A percentile compares a stretch with the other conserved stretches of the same genome.
Conservation (phyloP, 2,113 vertebrate genomes). For the Alosa alosa region DNA sequence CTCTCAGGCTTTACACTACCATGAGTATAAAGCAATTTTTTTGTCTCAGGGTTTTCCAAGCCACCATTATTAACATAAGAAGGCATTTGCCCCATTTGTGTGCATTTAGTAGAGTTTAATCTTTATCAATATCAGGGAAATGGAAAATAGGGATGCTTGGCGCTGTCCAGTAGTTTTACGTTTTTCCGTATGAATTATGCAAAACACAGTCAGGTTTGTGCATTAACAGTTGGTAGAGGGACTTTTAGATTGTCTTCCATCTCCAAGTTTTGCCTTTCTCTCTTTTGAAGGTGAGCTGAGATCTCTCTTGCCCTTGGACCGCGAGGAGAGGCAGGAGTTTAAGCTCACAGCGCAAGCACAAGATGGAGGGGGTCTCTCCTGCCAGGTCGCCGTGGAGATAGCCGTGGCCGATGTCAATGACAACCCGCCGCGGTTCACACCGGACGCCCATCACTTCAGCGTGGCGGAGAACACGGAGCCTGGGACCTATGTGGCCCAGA, state of each 20-base stretch:
- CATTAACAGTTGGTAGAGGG: background rate
- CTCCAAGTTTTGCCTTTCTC: background rate
- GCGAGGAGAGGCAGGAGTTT: slow-evolving; percentile 74
- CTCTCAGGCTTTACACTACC: background rate
- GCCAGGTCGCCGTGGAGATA: slow-evolving; percentile 69
- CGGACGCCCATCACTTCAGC: slow-evolving; percentile 73
- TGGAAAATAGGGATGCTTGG: background rate
- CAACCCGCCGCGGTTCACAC: slow-evolving; percentile 77
- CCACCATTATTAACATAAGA: background rate
- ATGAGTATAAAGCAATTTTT: background rate
- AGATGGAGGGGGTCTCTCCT: slow-evolving; percentile 77
- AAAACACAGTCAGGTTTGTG: background rate
- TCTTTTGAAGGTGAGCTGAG: slow-evolving; percentile 74
- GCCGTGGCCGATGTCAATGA: slow-evolving; percentile 80
- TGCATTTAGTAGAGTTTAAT: background rate
- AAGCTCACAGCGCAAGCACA: slow-evolving; percentile 71
- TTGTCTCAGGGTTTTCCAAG: background rate
- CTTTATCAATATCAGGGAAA: background rate
- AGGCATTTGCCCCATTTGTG: background rate
- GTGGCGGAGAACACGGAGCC: slow-evolving; percentile 83
- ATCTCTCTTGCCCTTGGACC: slow-evolving; percentile 73
- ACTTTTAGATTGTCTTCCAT: background rate
- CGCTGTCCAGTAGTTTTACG: background rate
- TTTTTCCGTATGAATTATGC: background rate
- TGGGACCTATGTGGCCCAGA: slow-evolving; percentile 72